Base-by-base conservation (phyloP, 2,888 invertebrate species). In the Philonicus albiceps region DNA sequence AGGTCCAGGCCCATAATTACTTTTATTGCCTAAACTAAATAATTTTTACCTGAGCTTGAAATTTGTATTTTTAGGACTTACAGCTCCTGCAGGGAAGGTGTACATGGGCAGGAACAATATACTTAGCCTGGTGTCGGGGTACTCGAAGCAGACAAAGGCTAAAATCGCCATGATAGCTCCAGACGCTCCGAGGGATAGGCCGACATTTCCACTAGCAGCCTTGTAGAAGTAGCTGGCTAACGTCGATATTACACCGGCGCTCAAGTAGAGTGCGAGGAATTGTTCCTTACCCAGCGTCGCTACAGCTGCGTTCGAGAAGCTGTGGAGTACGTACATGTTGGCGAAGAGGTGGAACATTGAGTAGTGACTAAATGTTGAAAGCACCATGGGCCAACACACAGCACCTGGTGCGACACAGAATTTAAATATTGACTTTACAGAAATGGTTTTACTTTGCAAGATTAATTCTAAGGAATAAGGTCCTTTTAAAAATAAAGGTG, bases 261-360 rank as follows among this genome's bases (percentile, higher is more conserved):
- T 96, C 88, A 98, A 91, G 92, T 98, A 99, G 91, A 98, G 93
- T 0, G 96, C 98, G 88, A 97, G 91, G 92, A 99, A 98, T 92
- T 99, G 98, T 92, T 98, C 98, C 91, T 95, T 96, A 53, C 98
- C 98, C 90, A 98, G 93, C 37, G 95, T 93, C 73, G 94, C 92
- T 34, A 96, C 94, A 73, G 96, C 96, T 55, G 90, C 90, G 86
- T 90, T 90, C 3, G 91, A 90, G 90, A 98, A 98, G 91, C 96
- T 97, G 92, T 97, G 96, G 34, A 99, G 93, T 72, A 98, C 99
- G 93, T 97, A 98, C 99, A 99, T 99, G 92, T 99, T 99, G 85
- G 96, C 96, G 89, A 95, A 95, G 87, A 99, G 94, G 93, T 99
- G 99, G 88, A 97, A 93, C 53, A 95, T 92, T 1, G 96, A 96